phyloP scores from a whole-genome alignment of 2,888 invertebrate genomes.

The Apomyelois bistriatella region DNA sequence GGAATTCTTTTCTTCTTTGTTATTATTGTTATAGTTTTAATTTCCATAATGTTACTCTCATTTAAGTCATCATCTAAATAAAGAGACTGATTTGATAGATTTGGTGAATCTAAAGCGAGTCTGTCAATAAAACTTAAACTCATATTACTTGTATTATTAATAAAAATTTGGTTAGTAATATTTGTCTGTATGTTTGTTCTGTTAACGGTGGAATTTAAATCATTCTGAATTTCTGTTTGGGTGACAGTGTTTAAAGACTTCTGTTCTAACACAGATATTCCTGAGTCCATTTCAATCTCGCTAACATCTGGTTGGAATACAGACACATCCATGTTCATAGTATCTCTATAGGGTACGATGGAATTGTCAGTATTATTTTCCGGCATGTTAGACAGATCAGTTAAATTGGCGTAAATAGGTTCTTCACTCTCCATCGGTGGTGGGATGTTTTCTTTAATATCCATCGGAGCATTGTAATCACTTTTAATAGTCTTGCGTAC shows the following conservation, averaged over 20 bases:
- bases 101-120: conserved; percentile 64
- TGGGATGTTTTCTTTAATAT: conserved; percentile 18
- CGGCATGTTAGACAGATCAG: conserved; percentile 20
- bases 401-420: conserved; percentile 55
- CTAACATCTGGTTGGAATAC: conserved; percentile 21
- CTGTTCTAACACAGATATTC: conserved; percentile 54
- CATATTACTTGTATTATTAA: conserved; percentile 57
- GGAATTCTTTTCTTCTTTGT: conserved; percentile 59
- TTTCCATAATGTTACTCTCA: conserved; percentile 77
- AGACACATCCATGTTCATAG: conserved; percentile 14
- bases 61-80: conserved; percentile 73
- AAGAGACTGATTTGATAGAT: conserved; percentile 58
- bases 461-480: conserved; percentile 14
- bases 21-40: conserved; percentile 73
- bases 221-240: conserved; percentile 23
- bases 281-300: conserved; percentile 46
- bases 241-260: conserved; percentile 40
- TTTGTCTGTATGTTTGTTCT: conserved; percentile 55
- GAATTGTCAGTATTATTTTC: conserved; percentile 14
- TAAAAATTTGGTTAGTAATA: conserved; percentile 56
- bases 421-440: conserved; percentile 25
- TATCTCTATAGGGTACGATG: neutral
- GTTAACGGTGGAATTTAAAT: conserved; percentile 32
- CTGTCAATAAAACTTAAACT: conserved; percentile 72
- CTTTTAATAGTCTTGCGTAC: conserved; percentile 53